A percentile compares a stretch with the other conserved stretches of the same genome.
Conservation (phyloP, 2,113 vertebrate genomes). For the Lynx canadensis region DNA sequence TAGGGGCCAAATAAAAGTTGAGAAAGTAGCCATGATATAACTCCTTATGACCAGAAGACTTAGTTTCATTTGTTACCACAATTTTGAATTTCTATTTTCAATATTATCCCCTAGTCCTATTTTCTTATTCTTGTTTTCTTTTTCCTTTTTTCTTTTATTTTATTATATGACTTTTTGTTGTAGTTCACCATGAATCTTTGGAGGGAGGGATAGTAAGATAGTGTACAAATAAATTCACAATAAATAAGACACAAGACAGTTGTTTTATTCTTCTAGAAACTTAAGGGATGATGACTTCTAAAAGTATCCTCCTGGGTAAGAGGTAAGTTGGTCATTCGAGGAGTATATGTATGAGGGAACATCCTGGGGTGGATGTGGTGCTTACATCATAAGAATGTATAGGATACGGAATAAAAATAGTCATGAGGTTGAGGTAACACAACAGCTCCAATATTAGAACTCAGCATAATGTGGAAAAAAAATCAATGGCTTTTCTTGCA, state of each 20-base stretch:
- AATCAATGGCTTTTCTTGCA: constrained; percentile 1
- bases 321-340: background rate
- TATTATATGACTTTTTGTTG: background rate
- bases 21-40: background rate
- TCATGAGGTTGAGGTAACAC: background rate
- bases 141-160: background rate
- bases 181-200: background rate
- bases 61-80: background rate
- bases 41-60: background rate
- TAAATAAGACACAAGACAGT: background rate
- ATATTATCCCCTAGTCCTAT: background rate
- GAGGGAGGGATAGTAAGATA: background rate
- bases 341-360: background rate
- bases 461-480: constrained; percentile 34
- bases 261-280: background rate
- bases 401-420: constrained; percentile 13
- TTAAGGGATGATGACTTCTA: background rate
- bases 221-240: background rate
- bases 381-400: background rate
- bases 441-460: background rate
- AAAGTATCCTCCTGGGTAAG: background rate
- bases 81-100: background rate
- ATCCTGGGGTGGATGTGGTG: background rate
- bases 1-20: background rate
- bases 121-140: background rate